Conservation (phyloP, 35 echinoderm and acorn worm genomes). For the Ophiothrix spiculata region DNA sequence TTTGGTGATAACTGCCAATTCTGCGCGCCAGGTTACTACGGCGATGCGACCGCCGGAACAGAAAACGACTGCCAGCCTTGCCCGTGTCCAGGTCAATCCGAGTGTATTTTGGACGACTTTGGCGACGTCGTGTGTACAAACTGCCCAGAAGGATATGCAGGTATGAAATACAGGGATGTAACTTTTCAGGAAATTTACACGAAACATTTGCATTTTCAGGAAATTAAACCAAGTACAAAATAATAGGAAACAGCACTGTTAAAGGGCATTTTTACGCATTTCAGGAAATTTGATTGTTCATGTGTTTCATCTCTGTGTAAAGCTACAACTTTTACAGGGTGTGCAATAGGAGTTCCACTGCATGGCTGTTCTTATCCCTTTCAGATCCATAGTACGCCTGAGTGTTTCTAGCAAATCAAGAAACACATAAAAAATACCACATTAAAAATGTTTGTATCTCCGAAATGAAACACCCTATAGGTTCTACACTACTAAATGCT, state of each 20-base stretch:
- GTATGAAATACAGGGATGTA: too few species aligned
- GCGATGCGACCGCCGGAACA: slow-evolving; percentile 63
- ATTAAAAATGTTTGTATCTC: slow-evolving; percentile 83
- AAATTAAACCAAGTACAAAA: too few species aligned
- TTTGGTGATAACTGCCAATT: slow-evolving; percentile 68
- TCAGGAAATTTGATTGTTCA: too few species aligned
- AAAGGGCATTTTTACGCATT: too few species aligned
- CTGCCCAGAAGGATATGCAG: slow-evolving; percentile 76
- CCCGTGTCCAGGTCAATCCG: slow-evolving; percentile 75
- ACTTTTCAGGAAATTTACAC: too few species aligned
- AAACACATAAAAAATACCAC: too few species aligned
- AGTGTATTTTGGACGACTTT: slow-evolving; percentile 64
- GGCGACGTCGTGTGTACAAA: slow-evolving; percentile 89
- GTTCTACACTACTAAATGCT: too few species aligned
- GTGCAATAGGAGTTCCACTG: slow-evolving; percentile 61
- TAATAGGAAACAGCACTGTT: too few species aligned
- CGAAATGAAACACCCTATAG: too few species aligned
- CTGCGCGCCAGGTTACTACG: slow-evolving; percentile 88
- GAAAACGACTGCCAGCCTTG: slow-evolving; percentile 75
- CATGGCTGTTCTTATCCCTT: slow-evolving; percentile 62
- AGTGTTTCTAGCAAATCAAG: too few species aligned
- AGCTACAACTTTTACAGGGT: slow-evolving; percentile 72
- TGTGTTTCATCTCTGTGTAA: too few species aligned
- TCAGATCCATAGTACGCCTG: slow-evolving; percentile 41
- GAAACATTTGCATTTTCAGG: too few species aligned